Conservation (phyloP, 2,888 invertebrate species). For the Caenorhabditis sp. region DNA sequence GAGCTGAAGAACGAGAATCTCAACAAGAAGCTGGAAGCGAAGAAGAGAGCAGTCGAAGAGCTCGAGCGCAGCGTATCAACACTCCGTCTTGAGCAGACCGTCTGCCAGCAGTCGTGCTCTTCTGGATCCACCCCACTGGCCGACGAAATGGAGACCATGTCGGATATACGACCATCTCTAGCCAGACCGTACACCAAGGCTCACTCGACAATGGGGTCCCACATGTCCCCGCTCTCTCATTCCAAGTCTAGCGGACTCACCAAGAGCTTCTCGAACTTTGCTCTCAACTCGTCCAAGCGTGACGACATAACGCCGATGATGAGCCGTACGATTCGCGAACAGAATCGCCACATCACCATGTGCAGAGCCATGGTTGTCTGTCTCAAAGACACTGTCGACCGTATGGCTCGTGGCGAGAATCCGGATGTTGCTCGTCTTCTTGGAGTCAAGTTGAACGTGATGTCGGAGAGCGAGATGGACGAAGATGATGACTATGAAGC, state of each 20-base stretch:
- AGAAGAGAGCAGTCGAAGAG: conserved; percentile 65
- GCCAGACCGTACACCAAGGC: conserved; percentile 68
- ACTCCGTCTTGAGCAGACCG: conserved; percentile 65
- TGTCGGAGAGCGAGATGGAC: conserved; percentile 69
- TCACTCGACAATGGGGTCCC: conserved; percentile 56
- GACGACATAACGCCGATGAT: conserved; percentile 67
- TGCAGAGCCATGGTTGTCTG: conserved; percentile 62
- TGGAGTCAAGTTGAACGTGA: conserved; percentile 61
- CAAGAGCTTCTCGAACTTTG: conserved; percentile 70
- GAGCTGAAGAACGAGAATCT: conserved; percentile 69
- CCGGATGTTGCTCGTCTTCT: conserved; percentile 57
- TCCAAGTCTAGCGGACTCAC: conserved; percentile 65
- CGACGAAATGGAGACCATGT: conserved; percentile 69
- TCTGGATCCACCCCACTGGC: conserved; percentile 74
- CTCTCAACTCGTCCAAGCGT: conserved; percentile 58
- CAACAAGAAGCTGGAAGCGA: conserved; percentile 67
- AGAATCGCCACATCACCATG: conserved; percentile 57
- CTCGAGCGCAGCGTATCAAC: conserved; percentile 65
- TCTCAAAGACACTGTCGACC: conserved; percentile 60
- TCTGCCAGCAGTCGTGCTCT: conserved; percentile 73
- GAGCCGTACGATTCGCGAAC: conserved; percentile 65
- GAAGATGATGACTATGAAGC: conserved; percentile 59
- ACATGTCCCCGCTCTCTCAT: conserved; percentile 51
- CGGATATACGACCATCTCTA: conserved; percentile 52
- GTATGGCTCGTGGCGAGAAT: conserved; percentile 56